phyloP scores from a whole-genome alignment of 2,888 invertebrate genomes.

The Stenotaenia linearis region DNA sequence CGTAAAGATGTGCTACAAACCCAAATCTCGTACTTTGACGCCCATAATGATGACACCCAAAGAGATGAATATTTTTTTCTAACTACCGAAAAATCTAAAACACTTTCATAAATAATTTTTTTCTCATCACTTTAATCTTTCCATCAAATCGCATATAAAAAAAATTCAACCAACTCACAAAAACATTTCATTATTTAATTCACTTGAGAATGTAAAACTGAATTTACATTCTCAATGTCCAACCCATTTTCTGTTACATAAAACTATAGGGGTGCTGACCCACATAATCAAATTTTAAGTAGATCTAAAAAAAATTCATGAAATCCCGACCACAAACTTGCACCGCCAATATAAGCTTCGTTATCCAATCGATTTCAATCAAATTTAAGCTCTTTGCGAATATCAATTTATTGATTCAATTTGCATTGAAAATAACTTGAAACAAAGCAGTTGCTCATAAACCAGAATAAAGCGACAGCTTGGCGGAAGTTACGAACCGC shows the following conservation, averaged over 20 bases:
- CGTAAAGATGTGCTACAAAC: background rate
- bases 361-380: background rate
- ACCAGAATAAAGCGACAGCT: background rate
- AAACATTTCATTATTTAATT: no score
- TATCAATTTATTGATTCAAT: background rate
- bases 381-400: background rate
- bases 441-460: background rate
- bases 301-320: no score
- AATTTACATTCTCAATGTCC: no score
- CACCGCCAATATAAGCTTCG: background rate
- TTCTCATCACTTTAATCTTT: no score
- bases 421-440: background rate
- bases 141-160: no score
- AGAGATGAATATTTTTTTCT: background rate
- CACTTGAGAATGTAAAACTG: no score
- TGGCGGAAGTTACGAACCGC: background rate
- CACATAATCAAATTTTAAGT: no score
- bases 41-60: background rate
- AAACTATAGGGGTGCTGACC: no score
- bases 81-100: no score
- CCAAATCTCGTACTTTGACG: background rate
- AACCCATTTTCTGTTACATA: no score
- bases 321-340: background rate
- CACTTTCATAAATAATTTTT: no score
- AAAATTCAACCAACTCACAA: no score